phyloP scores from a whole-genome alignment of 2,113 vertebrate genomes.

The Zosterops borbonicus region DNA sequence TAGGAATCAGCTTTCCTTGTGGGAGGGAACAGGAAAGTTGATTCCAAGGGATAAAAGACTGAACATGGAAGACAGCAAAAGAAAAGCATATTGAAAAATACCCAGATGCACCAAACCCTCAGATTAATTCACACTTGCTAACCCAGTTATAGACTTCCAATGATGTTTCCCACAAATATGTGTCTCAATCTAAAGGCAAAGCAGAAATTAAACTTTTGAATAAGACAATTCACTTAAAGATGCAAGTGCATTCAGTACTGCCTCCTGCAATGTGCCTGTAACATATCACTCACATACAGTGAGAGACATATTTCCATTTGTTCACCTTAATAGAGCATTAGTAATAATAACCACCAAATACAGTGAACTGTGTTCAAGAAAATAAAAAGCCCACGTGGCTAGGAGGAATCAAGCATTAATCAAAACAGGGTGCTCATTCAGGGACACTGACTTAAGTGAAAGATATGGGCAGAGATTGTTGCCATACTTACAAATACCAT shows the following conservation, averaged over 20 bases:
- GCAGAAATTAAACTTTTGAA: not conserved
- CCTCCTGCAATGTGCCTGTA: not conserved
- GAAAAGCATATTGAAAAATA: not conserved
- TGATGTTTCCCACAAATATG: not conserved
- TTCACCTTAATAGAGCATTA: not conserved
- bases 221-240: not conserved
- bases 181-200: not conserved
- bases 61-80: not conserved
- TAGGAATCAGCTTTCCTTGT: not conserved
- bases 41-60: not conserved
- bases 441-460: not conserved
- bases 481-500: not conserved
- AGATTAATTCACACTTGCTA: not conserved
- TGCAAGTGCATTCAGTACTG: not conserved
- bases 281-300: not conserved
- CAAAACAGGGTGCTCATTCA: not conserved
- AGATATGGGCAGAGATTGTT: not conserved
- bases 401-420: not conserved
- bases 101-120: not conserved
- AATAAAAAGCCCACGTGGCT: not conserved
- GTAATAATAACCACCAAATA: not conserved
- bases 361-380: not conserved
- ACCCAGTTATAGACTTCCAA: not conserved
- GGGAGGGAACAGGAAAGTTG: not conserved
- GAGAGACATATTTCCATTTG: not conserved